A percentile compares a stretch with the other conserved stretches of the same genome.
phyloP scores from a whole-genome alignment of 2,113 vertebrate genomes.

The Murina feae region DNA sequence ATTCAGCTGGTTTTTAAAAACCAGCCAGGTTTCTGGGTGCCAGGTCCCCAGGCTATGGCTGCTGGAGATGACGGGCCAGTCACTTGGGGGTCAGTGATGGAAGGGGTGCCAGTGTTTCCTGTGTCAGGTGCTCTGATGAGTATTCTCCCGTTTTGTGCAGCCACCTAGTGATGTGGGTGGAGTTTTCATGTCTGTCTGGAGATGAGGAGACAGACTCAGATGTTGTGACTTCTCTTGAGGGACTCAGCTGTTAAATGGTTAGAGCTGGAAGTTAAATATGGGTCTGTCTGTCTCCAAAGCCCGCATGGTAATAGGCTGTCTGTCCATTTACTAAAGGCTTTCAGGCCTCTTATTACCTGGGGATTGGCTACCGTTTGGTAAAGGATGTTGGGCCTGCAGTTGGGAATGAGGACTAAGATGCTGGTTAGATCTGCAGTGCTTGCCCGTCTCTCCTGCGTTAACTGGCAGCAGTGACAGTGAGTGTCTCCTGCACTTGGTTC shows the following conservation, averaged over 20 bases:
- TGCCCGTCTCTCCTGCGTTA: background rate
- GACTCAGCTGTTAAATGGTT: background rate
- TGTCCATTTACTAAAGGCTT: background rate
- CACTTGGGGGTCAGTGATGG: background rate
- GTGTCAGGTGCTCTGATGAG: background rate
- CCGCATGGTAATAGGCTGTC: background rate
- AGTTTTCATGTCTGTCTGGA: background rate
- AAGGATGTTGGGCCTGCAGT: background rate
- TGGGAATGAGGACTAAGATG: background rate
- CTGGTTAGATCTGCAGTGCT: background rate
- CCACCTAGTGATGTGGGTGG: background rate
- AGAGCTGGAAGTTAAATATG: background rate
- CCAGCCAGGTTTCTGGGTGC: background rate
- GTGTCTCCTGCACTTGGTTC: background rate
- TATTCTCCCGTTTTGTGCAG: background rate
- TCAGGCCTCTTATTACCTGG: background rate
- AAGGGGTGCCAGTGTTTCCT: accelerated
- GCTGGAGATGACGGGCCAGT: background rate
- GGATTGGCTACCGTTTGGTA: background rate
- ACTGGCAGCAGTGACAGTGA: too few relatives aligned
- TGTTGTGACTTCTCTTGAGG: background rate
- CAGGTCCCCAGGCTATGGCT: background rate
- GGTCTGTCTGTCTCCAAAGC: background rate
- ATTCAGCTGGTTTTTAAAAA: background rate
- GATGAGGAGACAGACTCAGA: background rate